Conservation (phyloP, 1,140 invertebrate species). For the Papilio xuthus region DNA sequence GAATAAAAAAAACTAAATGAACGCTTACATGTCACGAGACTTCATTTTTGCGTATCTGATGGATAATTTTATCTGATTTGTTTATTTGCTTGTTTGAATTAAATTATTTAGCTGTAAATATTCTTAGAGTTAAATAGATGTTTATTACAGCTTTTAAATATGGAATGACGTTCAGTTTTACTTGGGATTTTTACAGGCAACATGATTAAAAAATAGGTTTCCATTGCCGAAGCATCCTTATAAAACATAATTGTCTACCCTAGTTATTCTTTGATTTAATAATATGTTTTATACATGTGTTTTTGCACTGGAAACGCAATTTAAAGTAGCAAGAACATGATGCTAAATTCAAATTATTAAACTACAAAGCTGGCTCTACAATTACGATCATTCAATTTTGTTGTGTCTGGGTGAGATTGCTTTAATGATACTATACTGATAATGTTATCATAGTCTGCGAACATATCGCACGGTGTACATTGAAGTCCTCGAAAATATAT, state of each 20-base stretch:
- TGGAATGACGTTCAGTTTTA: background rate
- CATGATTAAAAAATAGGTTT: too few relatives aligned
- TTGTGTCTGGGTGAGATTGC: background rate
- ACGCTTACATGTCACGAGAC: conserved; percentile 6
- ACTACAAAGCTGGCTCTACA: background rate
- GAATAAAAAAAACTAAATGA: background rate
- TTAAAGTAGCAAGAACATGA: too few relatives aligned
- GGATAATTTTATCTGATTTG: background rate
- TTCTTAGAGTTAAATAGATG: too few relatives aligned
- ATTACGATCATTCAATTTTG: background rate
- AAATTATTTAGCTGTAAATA: too few relatives aligned
- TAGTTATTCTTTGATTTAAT: too few relatives aligned
- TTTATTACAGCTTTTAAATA: background rate
- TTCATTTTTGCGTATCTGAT: background rate
- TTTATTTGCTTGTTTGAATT: background rate
- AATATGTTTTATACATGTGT: too few relatives aligned
- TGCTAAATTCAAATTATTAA: background rate
- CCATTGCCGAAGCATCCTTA: background rate
- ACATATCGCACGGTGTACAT: background rate
- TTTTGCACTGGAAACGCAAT: too few relatives aligned
- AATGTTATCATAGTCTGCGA: background rate
- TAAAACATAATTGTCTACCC: too few relatives aligned
- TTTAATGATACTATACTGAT: background rate
- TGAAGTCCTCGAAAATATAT: background rate
- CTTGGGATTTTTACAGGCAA: background rate